Conservation (phyloP, 2,113 vertebrate species). For the Bubo blakistoni region DNA sequence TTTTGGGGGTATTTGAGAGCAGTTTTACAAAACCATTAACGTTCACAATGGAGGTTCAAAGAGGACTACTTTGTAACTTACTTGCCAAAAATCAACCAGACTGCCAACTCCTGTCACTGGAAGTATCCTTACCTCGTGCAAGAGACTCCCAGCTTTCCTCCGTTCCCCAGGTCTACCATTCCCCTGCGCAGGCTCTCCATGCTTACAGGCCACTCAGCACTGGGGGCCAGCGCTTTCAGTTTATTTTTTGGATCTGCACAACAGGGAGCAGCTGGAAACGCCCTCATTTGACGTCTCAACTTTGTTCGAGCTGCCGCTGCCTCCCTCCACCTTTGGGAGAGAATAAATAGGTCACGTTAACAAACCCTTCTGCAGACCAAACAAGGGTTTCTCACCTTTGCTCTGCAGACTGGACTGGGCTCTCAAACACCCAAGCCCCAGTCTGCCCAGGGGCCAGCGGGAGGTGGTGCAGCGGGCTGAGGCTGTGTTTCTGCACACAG, state of each 20-base stretch:
- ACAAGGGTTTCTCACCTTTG: neutral
- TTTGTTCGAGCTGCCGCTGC: constrained; percentile 87
- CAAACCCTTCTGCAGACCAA: neutral
- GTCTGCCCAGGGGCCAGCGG: accelerated
- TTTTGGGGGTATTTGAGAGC: neutral
- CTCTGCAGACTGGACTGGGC: neutral
- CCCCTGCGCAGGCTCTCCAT: constrained; percentile 77
- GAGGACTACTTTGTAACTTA: neutral
- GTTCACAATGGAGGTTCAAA: neutral
- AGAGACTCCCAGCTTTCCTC: constrained; percentile 83
- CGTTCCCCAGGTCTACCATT: constrained; percentile 85
- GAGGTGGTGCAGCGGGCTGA: neutral
- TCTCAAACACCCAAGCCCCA: neutral
- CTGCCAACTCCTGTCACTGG: neutral
- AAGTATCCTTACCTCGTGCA: constrained; percentile 80
- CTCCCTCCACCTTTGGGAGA: constrained; percentile 84
- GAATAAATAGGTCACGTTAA: neutral
- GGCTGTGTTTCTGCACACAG: neutral
- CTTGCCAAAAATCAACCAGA: neutral
- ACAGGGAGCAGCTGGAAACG: constrained; percentile 93
- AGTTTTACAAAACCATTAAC: neutral
- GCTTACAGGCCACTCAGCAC: constrained; percentile 79
- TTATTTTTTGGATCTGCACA: constrained; percentile 78
- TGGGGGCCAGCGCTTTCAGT: constrained; percentile 83
- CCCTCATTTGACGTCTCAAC: constrained; percentile 90